These are phyloP conservation scores for Aplysia californica DNA, from an alignment of 1,140 invertebrate genomes.

Conservation along the genomic window DNA sequence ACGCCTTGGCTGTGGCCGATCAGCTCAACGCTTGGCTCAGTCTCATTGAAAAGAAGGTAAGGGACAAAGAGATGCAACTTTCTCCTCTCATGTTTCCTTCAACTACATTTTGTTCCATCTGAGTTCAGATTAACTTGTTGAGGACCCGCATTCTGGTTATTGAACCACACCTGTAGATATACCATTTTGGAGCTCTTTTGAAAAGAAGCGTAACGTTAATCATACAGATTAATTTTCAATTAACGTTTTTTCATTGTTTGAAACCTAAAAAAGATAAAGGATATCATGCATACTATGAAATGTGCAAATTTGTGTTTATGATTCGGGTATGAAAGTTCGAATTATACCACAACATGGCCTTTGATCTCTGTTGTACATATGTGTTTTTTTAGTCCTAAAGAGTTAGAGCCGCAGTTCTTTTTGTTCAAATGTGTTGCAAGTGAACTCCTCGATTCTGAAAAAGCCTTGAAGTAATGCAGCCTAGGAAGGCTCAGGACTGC, in stretches of 20 bases:
- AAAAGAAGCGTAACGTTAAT: background rate
- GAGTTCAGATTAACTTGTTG: background rate
- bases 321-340: background rate
- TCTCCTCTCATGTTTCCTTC: too few species aligned
- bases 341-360: background rate
- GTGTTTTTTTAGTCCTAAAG: too few species aligned
- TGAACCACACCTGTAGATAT: background rate
- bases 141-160: background rate
- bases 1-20: slow-evolving; percentile 74
- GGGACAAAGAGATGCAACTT: too few species aligned
- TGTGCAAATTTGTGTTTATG: too few species aligned
- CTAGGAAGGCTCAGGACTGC: too few species aligned
- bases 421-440: too few species aligned
- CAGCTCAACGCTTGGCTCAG: slow-evolving; percentile 72
- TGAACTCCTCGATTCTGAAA: too few species aligned
- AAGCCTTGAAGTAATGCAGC: too few species aligned
- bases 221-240: background rate
- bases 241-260: background rate
- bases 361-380: too few species aligned
- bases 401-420: too few species aligned
- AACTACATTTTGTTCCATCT: background rate
- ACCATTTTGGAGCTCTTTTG: background rate
- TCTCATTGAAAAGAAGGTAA: slow-evolving; percentile 56
- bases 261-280: too few species aligned
- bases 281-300: too few species aligned